Percentiles rank a stretch among this genome's conserved stretches.
Evolutionary conservation across 2,113 vertebrate genomes (phyloP).

Genomic region (Microtus oregoni): DNA sequence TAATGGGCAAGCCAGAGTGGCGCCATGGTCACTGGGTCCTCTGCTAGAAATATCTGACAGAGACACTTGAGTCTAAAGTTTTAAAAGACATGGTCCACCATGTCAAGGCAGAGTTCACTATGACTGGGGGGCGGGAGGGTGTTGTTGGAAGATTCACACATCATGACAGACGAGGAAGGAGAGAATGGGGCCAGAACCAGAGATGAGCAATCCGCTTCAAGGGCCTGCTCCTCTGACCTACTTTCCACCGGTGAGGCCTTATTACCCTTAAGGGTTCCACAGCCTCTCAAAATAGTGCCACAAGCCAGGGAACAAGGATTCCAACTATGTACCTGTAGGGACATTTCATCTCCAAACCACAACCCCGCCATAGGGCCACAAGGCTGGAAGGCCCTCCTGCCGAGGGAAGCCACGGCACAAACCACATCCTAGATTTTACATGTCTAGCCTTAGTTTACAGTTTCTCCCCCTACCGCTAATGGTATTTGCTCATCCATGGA

Average conservation of each 20-base stretch:
- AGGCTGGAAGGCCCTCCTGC: background rate
- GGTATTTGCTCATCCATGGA: background rate
- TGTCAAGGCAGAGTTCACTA: background rate
- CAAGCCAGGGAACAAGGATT: background rate
- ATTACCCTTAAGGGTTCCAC: background rate
- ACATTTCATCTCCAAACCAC: slow-evolving; percentile 1
- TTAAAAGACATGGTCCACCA: no score
- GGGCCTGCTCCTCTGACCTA: background rate
- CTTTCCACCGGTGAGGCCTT: background rate
- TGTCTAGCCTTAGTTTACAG: background rate
- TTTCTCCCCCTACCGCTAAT: background rate
- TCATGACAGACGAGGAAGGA: background rate
- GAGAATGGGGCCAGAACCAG: background rate
- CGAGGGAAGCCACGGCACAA: background rate
- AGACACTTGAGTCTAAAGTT: background rate
- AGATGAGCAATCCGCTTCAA: background rate
- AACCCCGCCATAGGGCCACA: background rate
- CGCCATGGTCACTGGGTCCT: no score
- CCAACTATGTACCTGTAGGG: background rate
- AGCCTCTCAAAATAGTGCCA: background rate
- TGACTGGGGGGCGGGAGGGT: background rate
- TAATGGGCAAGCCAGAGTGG: background rate
- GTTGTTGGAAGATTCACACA: background rate
- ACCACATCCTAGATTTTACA: background rate
- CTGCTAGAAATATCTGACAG: background rate